These are phyloP conservation scores for Rafetus swinhoei DNA, from an alignment of 2,113 vertebrate genomes.

Conservation along the genomic window DNA sequence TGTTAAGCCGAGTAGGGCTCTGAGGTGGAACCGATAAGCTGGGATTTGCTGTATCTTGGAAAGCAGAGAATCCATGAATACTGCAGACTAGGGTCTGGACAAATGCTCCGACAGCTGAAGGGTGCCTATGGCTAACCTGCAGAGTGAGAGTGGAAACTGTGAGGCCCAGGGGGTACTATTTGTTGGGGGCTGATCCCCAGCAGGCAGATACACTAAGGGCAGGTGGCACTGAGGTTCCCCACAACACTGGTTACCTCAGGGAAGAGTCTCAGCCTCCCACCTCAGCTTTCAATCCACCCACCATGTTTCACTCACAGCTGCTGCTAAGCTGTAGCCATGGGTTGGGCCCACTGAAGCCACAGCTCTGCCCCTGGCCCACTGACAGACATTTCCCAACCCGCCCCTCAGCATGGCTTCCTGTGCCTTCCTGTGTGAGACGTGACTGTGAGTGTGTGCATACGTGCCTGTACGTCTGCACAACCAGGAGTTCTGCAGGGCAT, in stretches of 20 bases:
- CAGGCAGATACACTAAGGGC: not conserved
- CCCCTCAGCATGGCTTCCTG: not conserved
- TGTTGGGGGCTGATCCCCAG: not conserved
- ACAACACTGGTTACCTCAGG: not conserved
- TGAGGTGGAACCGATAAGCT: not conserved
- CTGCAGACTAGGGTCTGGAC: not conserved
- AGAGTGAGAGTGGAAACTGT: not conserved
- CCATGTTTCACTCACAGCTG: conserved; percentile 28
- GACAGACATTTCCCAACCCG: not conserved
- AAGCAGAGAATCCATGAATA: not conserved
- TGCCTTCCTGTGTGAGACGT: not conserved
- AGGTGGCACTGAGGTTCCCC: not conserved
- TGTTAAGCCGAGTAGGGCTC: not conserved
- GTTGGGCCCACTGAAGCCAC: not conserved
- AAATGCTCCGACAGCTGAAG: not conserved
- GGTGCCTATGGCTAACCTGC: not conserved
- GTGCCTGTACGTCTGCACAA: not conserved
- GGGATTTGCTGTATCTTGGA: not conserved
- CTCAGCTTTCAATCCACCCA: conserved; percentile 2
- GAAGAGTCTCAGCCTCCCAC: not conserved
- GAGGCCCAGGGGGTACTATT: not conserved
- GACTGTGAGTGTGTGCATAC: not conserved
- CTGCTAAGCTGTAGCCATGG: not conserved
- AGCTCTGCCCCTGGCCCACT: conserved; percentile 6
- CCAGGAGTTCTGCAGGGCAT: too few species aligned